phyloP scores from a whole-genome alignment of 2,113 vertebrate genomes.

The Onychostruthus taczanowskii region DNA sequence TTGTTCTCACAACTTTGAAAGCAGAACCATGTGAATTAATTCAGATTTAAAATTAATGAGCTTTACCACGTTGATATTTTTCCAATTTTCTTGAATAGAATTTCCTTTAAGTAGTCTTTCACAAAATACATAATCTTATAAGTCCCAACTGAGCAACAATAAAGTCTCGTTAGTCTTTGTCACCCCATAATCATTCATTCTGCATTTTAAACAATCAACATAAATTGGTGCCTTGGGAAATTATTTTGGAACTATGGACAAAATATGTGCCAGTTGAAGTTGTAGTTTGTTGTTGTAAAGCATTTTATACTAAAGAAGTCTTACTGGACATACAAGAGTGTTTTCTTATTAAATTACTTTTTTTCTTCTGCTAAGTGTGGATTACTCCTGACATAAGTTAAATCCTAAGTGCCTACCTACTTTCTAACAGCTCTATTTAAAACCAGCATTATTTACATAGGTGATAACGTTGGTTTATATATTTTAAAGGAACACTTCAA shows the following conservation, averaged over 20 bases:
- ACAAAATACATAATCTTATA: constrained; percentile 52
- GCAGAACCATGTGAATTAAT: constrained; percentile 54
- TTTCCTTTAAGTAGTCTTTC: constrained; percentile 57
- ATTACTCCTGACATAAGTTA: constrained; percentile 7
- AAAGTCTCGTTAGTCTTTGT: constrained; percentile 64
- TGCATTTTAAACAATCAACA: constrained; percentile 59
- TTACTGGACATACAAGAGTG: not conserved
- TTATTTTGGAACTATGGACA: constrained; percentile 35
- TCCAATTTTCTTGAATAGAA: constrained; percentile 43
- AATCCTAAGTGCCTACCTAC: not conserved
- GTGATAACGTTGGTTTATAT: not conserved
- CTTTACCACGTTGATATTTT: not conserved
- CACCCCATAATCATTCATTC: constrained; percentile 60
- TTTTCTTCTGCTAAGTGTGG: not conserved
- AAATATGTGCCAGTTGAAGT: constrained; percentile 33
- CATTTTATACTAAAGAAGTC: constrained; percentile 8
- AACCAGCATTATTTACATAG: not conserved
- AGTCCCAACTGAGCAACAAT: constrained; percentile 54
- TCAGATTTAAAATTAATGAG: constrained; percentile 66
- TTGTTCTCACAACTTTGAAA: constrained; percentile 38
- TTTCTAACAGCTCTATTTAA: not conserved
- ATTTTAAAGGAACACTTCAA: not conserved
- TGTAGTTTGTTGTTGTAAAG: constrained; percentile 17
- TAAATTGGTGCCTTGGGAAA: constrained; percentile 62
- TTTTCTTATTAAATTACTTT: constrained; percentile 3